Evolutionary conservation across 1,140 invertebrate genomes (phyloP).

Genomic region (Scaptomyza graminum): DNA sequence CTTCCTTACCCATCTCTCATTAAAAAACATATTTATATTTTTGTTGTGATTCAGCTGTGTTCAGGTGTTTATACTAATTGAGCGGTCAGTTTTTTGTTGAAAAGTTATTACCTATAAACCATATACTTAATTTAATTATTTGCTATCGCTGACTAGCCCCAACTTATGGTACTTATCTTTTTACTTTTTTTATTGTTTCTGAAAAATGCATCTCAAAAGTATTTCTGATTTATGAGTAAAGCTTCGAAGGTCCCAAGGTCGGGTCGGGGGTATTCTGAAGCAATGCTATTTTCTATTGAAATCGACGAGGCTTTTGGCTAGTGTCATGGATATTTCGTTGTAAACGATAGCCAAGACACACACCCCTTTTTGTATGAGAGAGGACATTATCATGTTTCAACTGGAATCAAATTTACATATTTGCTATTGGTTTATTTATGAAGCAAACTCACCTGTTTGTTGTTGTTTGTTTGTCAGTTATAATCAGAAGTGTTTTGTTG

Average conservation of each 20-base stretch:
- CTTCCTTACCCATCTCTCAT: not conserved
- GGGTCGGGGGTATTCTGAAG: no score
- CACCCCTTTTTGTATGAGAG: no score
- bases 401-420: no score
- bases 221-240: no score
- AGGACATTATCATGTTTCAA: no score
- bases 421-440: not conserved
- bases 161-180: constrained; percentile 34
- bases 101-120: constrained; percentile 25
- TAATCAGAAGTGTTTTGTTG: no score
- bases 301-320: no score
- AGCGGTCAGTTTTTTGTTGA: constrained; percentile 37
- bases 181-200: constrained; percentile 33
- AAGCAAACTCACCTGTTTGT: constrained; percentile 23
- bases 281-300: not conserved
- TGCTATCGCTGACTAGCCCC: constrained; percentile 12
- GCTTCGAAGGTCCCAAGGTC: no score
- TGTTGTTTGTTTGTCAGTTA: no score
- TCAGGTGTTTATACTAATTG: constrained; percentile 34
- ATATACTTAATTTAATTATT: constrained; percentile 35
- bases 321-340: not conserved
- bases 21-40: no score
- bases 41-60: constrained; percentile 27
- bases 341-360: no score
- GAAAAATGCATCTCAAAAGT: no score